A percentile compares a stretch with the other conserved stretches of the same genome.
phyloP scores from a whole-genome alignment of 1,140 invertebrate species.

The Pseudoatta argentina region DNA sequence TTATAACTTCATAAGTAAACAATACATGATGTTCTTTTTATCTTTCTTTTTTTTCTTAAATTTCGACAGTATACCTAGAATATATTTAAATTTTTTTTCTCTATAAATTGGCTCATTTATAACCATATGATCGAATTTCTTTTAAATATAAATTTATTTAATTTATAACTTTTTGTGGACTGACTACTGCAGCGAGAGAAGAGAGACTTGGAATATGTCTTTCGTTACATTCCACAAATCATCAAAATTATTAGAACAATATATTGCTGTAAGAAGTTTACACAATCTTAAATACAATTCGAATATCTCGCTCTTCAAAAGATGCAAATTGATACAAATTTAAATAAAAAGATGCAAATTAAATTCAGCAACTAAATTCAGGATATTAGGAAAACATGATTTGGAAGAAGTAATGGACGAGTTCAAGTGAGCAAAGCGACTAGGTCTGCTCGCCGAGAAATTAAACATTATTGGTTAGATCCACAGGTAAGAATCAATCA shows the following conservation, averaged over 20 bases:
- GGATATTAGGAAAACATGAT: slow-evolving; percentile 11
- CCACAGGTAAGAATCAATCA: no score
- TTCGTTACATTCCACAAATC: slow-evolving; percentile 10
- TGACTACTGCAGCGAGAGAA: background rate
- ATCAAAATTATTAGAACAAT: slow-evolving; percentile 5
- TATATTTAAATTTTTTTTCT: background rate
- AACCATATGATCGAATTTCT: background rate
- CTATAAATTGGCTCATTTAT: background rate
- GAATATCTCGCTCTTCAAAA: background rate
- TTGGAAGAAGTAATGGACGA: background rate
- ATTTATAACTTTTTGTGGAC: background rate
- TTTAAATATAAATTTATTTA: background rate
- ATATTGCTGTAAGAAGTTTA: background rate
- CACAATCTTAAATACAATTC: background rate
- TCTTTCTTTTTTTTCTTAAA: background rate
- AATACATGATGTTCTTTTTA: background rate
- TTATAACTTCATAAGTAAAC: background rate
- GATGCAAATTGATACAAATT: slow-evolving; percentile 1
- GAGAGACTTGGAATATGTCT: background rate
- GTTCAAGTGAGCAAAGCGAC: no score
- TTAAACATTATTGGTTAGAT: no score
- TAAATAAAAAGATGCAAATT: background rate
- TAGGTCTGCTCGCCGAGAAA: no score
- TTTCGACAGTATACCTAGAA: background rate
- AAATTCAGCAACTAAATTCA: slow-evolving; percentile 20